Evolutionary conservation across 2,888 invertebrate genomes (phyloP).

Genomic region (Drosophila tanythrix): DNA sequence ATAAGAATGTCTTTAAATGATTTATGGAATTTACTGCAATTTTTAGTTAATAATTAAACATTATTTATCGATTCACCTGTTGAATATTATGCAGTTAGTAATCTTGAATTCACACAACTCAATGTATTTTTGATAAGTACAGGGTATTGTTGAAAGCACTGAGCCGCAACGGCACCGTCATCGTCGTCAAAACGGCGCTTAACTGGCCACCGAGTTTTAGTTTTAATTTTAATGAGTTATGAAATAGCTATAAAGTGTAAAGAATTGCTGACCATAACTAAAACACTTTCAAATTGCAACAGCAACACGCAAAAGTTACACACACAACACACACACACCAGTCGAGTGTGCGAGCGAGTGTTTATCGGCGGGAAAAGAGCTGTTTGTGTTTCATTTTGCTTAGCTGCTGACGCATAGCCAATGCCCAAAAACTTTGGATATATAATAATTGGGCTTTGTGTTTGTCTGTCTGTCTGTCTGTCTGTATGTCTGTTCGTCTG

Average conservation of each 20-base stretch:
- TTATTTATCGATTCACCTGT: not conserved
- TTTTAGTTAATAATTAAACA: not conserved
- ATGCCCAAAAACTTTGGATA: conserved; percentile 33
- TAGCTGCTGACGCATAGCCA: conserved; percentile 45
- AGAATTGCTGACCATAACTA: conserved; percentile 41
- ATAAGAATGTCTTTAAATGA: not conserved
- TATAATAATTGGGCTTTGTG: conserved; percentile 40
- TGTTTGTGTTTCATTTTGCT: conserved; percentile 12
- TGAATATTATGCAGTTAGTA: not conserved
- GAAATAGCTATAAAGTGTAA: conserved; percentile 47
- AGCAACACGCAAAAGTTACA: conserved; percentile 4
- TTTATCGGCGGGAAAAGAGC: conserved; percentile 30
- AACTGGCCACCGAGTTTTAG: conserved; percentile 33
- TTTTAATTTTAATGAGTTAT: conserved; percentile 47
- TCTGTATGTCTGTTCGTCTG: conserved; percentile 1
- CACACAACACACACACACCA: not conserved
- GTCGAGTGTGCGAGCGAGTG: not conserved
- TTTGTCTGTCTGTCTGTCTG: not conserved
- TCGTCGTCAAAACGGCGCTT: conserved; percentile 29
- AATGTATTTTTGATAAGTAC: not conserved
- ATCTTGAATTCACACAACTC: not conserved
- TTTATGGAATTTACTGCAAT: not conserved
- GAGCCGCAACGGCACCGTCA: conserved; percentile 38
- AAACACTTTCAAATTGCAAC: conserved; percentile 37
- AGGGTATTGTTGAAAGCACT: conserved; percentile 37